Base-by-base conservation (phyloP, 2,888 invertebrate genomes). In the Cotesia congregata region DNA sequence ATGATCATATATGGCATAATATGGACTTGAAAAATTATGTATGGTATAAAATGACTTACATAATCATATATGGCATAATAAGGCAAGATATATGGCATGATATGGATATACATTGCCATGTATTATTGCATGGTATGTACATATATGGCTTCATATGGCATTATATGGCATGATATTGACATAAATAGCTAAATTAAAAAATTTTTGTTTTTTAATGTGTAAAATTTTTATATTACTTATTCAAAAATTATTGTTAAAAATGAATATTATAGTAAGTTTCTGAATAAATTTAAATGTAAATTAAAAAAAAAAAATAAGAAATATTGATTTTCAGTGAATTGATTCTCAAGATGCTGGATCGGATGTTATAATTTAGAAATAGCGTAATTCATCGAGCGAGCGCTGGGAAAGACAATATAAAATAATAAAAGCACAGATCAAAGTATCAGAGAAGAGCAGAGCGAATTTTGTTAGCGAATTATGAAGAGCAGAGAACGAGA, bases 331-430 rank as follows among this genome's bases (percentile, higher is more conserved):
- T 6, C 30, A 65, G 30, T 50, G 65, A 65, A 30, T 65, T 6
- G 30, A 65, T 65, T 65, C 30, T 6, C 38, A 20, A 65, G 15
- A 62, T 59, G n/a, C 3, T 30, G 60, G 65, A 65, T 82, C 83
- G 84, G 86, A 88, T 88, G 88, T 87, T 88, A 88, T 88, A 88
- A 89, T 89, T 87, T 88, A 83, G 86, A 84, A 85, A 86, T 84
- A 82, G 82, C 80, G 81, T 80, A 80, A 82, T 82, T 80, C 30
- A 30, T 78, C 79, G 76, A 72, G 12, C 50, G 77, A 77, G 76
- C 80, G 82, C 83, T 80, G 81, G 77, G 77, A 79, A 80, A 78
- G 67, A 67, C 59, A 67, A 65, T 50, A 50, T 12, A 12, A 50
- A 30, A 30, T 30, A 30, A 30, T 30, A 30, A 30, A 30, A 30